Evolutionary conservation across 2,797 vertebrate genomes (phyloP).

Genomic region (Alca torda): DNA sequence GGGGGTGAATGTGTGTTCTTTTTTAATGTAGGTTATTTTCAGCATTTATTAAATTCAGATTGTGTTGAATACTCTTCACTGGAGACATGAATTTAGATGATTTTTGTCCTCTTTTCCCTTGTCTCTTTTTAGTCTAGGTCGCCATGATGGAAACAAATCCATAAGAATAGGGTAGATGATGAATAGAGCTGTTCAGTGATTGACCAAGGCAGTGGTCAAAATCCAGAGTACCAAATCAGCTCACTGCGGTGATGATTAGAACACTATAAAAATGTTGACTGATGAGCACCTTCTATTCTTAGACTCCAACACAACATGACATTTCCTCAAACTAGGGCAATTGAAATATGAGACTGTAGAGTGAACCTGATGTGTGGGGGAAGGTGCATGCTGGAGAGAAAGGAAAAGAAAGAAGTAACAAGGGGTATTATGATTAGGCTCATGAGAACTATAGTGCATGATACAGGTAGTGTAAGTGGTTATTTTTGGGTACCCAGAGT

Average conservation of each 20-base stretch:
- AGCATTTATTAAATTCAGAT: constrained; percentile 17
- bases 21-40: neutral
- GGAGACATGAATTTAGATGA: neutral
- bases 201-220: constrained; percentile 74
- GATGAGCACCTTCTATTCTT: constrained; percentile 68
- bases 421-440: constrained; percentile 47
- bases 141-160: no score
- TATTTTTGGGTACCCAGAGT: neutral
- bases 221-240: constrained; percentile 67
- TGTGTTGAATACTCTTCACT: constrained; percentile 13
- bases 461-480: neutral
- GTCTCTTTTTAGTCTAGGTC: constrained; percentile 6
- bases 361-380: constrained; percentile 1
- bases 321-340: constrained; percentile 19
- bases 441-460: constrained; percentile 6
- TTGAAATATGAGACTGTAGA: constrained; percentile 46
- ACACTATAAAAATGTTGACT: constrained; percentile 62
- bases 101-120: constrained; percentile 7
- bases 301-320: constrained; percentile 52
- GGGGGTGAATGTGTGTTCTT: fast-evolving
- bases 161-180: constrained; percentile 52
- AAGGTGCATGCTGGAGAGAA: constrained; percentile 29
- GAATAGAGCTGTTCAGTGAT: constrained; percentile 70
- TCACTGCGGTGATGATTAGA: constrained; percentile 64
- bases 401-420: constrained; percentile 59